Conservation (phyloP, 2,888 invertebrate genomes). For the Monoplex corrugatus region DNA sequence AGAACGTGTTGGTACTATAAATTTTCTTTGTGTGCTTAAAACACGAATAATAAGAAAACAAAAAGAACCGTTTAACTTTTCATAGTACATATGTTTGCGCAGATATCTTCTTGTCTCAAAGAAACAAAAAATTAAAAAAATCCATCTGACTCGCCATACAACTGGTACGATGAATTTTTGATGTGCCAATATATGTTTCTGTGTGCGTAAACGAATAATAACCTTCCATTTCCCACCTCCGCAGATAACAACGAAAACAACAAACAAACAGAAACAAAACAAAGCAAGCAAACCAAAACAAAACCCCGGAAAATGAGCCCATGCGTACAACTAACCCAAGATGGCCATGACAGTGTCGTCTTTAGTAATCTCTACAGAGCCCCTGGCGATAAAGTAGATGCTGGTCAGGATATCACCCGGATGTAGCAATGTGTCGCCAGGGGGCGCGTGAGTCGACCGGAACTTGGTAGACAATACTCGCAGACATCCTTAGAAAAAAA, state of each 20-base stretch:
- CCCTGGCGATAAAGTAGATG: constrained; percentile 81
- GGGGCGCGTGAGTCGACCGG: constrained; percentile 81
- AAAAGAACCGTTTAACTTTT: too few species aligned
- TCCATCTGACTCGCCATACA: neutral
- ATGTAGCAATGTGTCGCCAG: constrained; percentile 81
- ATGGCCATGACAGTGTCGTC: constrained; percentile 81
- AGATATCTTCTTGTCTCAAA: too few species aligned
- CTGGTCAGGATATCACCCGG: constrained; percentile 81
- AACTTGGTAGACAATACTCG: constrained; percentile 81
- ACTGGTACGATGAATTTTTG: too few species aligned
- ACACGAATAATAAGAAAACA: too few species aligned
- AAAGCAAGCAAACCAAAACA: neutral
- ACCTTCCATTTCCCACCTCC: neutral
- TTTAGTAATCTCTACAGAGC: constrained; percentile 81
- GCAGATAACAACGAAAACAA: neutral
- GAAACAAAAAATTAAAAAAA: too few species aligned
- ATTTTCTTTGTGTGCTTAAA: too few species aligned
- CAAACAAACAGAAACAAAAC: neutral
- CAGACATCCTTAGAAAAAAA: constrained; percentile 75
- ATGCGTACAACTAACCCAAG: constrained; percentile 73
- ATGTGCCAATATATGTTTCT: neutral
- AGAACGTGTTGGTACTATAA: too few species aligned
- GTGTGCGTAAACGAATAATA: too few species aligned
- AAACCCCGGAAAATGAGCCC: too few species aligned
- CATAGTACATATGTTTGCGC: too few species aligned